Evolutionary conservation across 1,140 invertebrate genomes (phyloP), one percentile per base, ranked within the genome.

Genomic region (Aphelenchoides fujianensis): DNA sequence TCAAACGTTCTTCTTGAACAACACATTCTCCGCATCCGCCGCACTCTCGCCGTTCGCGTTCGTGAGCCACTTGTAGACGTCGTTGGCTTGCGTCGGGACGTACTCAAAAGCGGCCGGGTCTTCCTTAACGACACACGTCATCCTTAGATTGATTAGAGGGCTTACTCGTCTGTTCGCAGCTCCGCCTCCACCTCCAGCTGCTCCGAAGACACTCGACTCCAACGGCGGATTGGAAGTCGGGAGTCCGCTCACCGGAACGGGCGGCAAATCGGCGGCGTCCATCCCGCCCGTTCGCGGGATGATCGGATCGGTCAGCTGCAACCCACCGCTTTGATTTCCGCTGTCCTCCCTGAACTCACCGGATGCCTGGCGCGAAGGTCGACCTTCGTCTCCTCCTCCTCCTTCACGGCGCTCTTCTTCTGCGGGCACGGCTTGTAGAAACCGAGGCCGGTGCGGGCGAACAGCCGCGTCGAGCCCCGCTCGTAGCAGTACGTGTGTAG

Each of bases 341-440:
- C n/a, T n/a, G n/a, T 34, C 1, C 2, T 23, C 1, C 23, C 23
- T 1, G 36, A 37, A 66, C 27, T 64, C 7, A 66, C 63, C 2
- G 63, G 63, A n/a, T 66, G 31, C 32, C 31, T 30, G n/a, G 31
- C 34, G 12, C 63, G 19, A 16, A 66, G 32, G 53, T 66, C 63
- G 31, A 37, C 36, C 53, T 66, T 66, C 32, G 31, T 16, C 27
- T 12, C 32, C 32, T 36, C 32, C n/a, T 66, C 31, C 31, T 66
- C 63, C 16, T n/a, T 48, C 37, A 30, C 16, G 12, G n/a, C 63
- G n/a, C 34, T 37, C 53, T 73, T 72, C 31, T 74, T 72, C 36
- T 23, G 16, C 12, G 35, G 71, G 27, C 70, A 72, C 19, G 70
- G 70, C 31, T 72, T 72, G 53, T 72, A 72, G n/a, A 72, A 72